Base-by-base conservation (phyloP, 2,113 vertebrate species). In the Gorsachius goisagi region DNA sequence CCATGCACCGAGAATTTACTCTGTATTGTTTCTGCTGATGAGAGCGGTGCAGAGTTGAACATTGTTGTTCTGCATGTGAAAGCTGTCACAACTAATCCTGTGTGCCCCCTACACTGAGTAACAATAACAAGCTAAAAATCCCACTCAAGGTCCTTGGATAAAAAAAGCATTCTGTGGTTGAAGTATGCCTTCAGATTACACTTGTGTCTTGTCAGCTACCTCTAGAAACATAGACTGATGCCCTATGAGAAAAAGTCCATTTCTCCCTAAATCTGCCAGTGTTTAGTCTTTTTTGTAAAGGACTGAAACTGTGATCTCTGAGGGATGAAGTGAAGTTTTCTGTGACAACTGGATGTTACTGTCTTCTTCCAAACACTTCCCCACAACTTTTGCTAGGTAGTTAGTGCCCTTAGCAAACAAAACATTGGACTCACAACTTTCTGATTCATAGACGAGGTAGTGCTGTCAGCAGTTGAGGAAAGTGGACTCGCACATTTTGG, bases 51-150 rank as follows among this genome's bases (percentile, higher is more conserved):
- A 68, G 55, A 94, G 80, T 33, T 94, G 83, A 95, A 94, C 44
- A 88, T 35, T 44, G 13, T 35, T 95, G 59, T 75, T 92, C 55
- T 85, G 84, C 84, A 85, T 69, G 56, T 91, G 96, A 95, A 97
- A 94, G 93, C 79, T 85, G 88, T 94, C 89, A 88, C n/a, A 92
- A 84, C 49, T 97, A 96, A 69, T 88, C 56, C 37, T 88, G 67
- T 95, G 85, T 95, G 89, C 80, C 41, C 90, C 66, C 93, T 81
- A 47, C 2, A 72, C 27, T 59, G 35, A 8, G 18, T 68, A 72
- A 76, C 4, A n/a, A 32, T 41, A 85, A 27, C 13, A 56, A 78
- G 39, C 44, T 55, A n/a, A 68, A 91, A 85, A 21, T 24, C 35
- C 24, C 10, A n/a, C 30, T 64, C 47, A 35, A 53, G 11, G 17